Base-by-base conservation (phyloP, 2,113 vertebrate species). In the Gallinago jamesoni region DNA sequence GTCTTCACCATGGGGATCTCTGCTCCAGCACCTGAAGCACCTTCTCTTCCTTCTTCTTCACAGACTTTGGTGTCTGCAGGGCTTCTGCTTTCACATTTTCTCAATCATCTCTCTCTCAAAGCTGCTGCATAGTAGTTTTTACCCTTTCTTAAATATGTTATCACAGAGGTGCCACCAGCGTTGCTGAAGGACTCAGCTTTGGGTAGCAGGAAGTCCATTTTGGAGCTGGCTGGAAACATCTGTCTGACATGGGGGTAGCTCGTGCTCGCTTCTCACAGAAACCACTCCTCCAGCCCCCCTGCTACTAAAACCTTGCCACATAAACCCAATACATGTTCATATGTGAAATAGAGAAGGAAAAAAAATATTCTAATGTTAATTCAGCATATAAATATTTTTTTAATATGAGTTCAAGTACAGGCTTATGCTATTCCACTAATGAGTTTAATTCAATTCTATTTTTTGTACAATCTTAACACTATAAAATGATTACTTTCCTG, bases 371-470 rank as follows among this genome's bases (percentile, higher is more conserved):
- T 31, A 64, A 33, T 43, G 22, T 22, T 90, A 94, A 80, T 82
- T 84, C 18, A 87, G 14, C 14, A 66, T 78, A 86, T 39, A 80
- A 79, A 92, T 90, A 1, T 87, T 90, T 84, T 86, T 45, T 62
- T 87, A 94, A 92, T 89, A 43, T 67, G 43, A 91, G 92, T 93
- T 82, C 37, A 89, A 91, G 43, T 90, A 66, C 12, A 48, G 39
- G 17, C 28, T 80, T 59, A 73, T 87, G n/a, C 0, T 94, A 53
- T 90, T 92, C 19, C 53, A 68, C 33, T 91, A 92, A 89, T 72
- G 30, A 70, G 5, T 81, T 88, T 78, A 89, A 94, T 94, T 89
- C 62, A 86, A 21, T 80, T 93, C 53, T 88, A 23, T 12, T 84
- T 92, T 95, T 77, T 70, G 7, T 35, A 70, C 35, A 68, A 33